A percentile compares a stretch with the other conserved stretches of the same genome.
Conservation (phyloP, 2,113 vertebrate species). For the Barbus barbus region DNA sequence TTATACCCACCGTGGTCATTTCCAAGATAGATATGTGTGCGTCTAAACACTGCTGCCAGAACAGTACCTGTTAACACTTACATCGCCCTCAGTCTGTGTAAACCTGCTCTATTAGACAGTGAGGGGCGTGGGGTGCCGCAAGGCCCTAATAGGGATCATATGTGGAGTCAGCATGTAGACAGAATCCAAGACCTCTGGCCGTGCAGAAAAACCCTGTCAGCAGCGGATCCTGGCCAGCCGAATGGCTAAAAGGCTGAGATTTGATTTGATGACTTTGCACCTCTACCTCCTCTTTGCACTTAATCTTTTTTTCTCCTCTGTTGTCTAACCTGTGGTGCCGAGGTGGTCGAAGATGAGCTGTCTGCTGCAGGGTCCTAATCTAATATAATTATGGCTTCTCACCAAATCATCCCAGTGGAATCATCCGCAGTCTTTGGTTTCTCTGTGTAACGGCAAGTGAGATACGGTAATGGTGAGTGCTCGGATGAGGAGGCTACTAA, state of each 20-base stretch:
- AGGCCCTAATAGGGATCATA: constrained; percentile 78
- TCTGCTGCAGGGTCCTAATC: constrained; percentile 39
- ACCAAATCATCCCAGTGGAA: constrained; percentile 35
- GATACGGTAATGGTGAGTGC: constrained; percentile 30
- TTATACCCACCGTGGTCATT: constrained; percentile 1
- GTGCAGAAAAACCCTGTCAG: constrained; percentile 52
- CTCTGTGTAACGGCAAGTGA: constrained; percentile 9
- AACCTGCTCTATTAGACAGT: constrained; percentile 33
- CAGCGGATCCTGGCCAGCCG: constrained; percentile 37
- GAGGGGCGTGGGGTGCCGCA: constrained; percentile 66
- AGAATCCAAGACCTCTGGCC: constrained; percentile 70
- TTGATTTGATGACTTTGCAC: constrained; percentile 50
- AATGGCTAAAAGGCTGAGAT: constrained; percentile 45
- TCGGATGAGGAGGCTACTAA: constrained; percentile 13
- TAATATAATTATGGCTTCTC: constrained; percentile 43
- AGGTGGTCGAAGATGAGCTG: constrained; percentile 29
- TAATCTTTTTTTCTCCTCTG: constrained; percentile 34
- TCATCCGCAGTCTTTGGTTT: constrained; percentile 35
- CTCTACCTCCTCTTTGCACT: constrained; percentile 45
- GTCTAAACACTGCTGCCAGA: constrained; percentile 23
- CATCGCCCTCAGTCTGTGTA: constrained; percentile 26
- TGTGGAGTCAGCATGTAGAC: constrained; percentile 77
- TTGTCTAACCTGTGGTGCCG: constrained; percentile 40
- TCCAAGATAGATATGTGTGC: not conserved
- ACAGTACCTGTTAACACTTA: constrained; percentile 53